Conservation (phyloP, 2,113 vertebrate species). For the Zosterops borbonicus region DNA sequence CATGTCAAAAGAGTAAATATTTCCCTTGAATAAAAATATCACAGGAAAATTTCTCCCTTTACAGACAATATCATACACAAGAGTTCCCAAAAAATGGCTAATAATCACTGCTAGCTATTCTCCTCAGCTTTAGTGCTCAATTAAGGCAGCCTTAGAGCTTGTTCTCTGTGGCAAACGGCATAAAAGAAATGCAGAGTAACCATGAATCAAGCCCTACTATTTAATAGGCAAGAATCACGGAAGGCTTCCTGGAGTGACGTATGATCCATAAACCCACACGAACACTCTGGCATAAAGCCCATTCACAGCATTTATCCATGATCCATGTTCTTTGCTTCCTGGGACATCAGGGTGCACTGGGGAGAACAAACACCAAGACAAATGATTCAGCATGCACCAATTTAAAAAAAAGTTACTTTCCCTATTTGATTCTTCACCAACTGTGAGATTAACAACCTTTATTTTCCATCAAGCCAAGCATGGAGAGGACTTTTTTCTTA, state of each 20-base stretch:
- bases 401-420: neutral
- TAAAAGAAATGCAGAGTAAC: neutral
- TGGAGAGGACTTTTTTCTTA: neutral
- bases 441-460: neutral
- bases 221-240: neutral
- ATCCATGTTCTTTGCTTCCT: neutral
- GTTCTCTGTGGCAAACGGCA: neutral
- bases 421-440: neutral
- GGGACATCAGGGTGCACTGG: neutral
- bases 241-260: neutral
- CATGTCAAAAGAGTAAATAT: neutral
- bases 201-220: neutral
- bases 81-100: neutral
- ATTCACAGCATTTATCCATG: fast-evolving
- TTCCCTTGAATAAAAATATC: neutral
- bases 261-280: neutral
- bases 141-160: neutral
- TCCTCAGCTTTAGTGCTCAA: neutral
- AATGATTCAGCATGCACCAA: neutral
- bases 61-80: neutral
- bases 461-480: neutral
- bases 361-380: neutral
- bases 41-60: neutral
- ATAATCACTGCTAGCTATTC: neutral
- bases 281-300: neutral